Conservation (phyloP, 2,797 vertebrate species). For the Enteromius radiatus region DNA sequence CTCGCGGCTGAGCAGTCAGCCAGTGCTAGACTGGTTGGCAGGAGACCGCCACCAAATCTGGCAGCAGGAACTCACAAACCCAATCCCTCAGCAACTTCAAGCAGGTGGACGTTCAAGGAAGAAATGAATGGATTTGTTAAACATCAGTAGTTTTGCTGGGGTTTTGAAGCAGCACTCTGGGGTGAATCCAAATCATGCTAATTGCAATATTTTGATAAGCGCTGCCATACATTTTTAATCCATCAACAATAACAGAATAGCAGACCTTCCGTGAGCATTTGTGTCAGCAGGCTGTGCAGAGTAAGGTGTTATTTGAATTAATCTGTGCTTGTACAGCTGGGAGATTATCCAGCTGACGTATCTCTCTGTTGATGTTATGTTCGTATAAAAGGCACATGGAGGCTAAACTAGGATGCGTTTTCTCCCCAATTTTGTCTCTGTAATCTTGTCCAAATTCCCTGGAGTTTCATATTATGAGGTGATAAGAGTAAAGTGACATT, state of each 20-base stretch:
- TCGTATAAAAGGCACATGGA: conserved; percentile 34
- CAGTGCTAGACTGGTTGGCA: conserved; percentile 22
- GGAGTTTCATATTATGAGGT: conserved; percentile 10
- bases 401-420: conserved; percentile 33
- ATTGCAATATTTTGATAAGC: conserved; percentile 22
- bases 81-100: conserved; percentile 22
- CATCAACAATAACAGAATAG: background rate
- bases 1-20: conserved; percentile 31
- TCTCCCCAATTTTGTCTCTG: background rate
- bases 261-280: conserved; percentile 49
- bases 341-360: conserved; percentile 44
- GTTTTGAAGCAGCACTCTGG: background rate
- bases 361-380: conserved; percentile 36
- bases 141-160: conserved; percentile 16
- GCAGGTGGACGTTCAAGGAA: conserved; percentile 21
- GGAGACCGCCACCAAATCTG: conserved; percentile 30
- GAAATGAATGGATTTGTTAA: conserved; percentile 26
- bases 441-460: conserved; percentile 29
- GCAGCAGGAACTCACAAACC: conserved; percentile 38
- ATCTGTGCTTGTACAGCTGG: conserved; percentile 47
- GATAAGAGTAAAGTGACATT: conserved; percentile 24
- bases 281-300: conserved; percentile 35
- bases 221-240: conserved; percentile 13
- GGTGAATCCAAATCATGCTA: background rate
- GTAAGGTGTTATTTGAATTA: conserved; percentile 47